Evolutionary conservation across 2,797 vertebrate species (phyloP).

Genomic region (Protosalanx chinensis): DNA sequence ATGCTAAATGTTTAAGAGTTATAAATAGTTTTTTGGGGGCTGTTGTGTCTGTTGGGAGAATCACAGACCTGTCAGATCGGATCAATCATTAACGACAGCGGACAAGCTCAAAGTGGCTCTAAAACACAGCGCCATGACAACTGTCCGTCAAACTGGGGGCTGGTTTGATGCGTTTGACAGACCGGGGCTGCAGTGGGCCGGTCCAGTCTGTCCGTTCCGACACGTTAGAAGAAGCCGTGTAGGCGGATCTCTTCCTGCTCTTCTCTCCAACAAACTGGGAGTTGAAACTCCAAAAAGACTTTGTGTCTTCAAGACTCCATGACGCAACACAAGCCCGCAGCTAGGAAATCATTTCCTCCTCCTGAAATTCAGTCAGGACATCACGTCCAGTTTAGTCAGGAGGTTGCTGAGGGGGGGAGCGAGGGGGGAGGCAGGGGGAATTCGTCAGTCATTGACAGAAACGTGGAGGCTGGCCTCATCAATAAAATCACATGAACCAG

Average conservation of each 20-base stretch:
- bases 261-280: constrained; percentile 56
- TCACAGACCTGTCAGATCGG: constrained; percentile 45
- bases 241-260: constrained; percentile 32
- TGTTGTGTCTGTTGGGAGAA: constrained; percentile 23
- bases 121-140: constrained; percentile 31
- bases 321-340: constrained; percentile 37
- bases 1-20: not conserved
- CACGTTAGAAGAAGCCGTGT: constrained; percentile 38
- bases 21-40: not conserved
- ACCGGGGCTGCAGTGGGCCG: not conserved
- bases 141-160: constrained; percentile 23
- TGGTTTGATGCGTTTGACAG: constrained; percentile 35
- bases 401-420: constrained; percentile 37
- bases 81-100: constrained; percentile 53
- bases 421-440: constrained; percentile 14
- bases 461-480: constrained; percentile 5
- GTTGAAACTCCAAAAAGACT: constrained; percentile 26
- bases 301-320: constrained; percentile 24
- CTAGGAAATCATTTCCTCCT: constrained; percentile 40
- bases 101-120: constrained; percentile 38
- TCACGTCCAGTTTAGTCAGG: constrained; percentile 36
- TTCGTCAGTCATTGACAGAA: not conserved
- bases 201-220: not conserved
- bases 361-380: constrained; percentile 19
- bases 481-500: not conserved